Evolutionary conservation across 2,797 vertebrate genomes (phyloP), one percentile per base, ranked within the genome.

Genomic region (Sorex maritimensis): DNA sequence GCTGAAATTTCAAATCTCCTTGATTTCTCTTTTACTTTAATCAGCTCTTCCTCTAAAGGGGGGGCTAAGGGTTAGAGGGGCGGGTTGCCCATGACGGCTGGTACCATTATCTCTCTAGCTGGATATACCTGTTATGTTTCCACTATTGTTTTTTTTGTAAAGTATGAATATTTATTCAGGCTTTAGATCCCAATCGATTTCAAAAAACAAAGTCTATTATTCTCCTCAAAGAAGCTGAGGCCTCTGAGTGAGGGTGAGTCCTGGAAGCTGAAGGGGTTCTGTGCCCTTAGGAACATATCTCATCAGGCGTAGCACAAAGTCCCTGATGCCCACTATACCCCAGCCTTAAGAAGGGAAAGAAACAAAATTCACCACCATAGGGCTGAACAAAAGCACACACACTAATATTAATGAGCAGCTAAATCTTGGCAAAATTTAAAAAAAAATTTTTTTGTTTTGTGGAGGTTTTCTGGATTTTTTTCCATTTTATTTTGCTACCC

Each of bases 111-210:
- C 41, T 44, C 41, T 44, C 41, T 44, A 44, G 41, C 5, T 44
- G 41, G 41, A 44, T 44, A 44, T 44, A 44, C 41, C 41, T 44
- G 41, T 44, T 44, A 34, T 34, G 34, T 34, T 34, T 34, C 34
- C 34, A 34, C 34, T 34, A 34, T 34, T 34, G 34, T 34, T 34
- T 34, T 34, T 34, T 34, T 34, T 11, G 24, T 94, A 97, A 97
- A 96, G 96, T 96, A 97, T 97, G 97, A 98, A 97, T 97, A 95
- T 98, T 98, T 98, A 98, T 98, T 97, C 90, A 98, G 97, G 97
- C 96, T 97, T 98, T 95, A 94, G 92, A 97, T 95, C 97, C 98
- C 97, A 97, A 97, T 96, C 68, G 55, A 97, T 96, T 98, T 96
- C 95, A 97, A 96, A 97, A 96, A 97, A 93, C 97, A 98, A 98